phyloP scores from a whole-genome alignment of 2,797 vertebrate genomes.

The Artibeus lituratus region DNA sequence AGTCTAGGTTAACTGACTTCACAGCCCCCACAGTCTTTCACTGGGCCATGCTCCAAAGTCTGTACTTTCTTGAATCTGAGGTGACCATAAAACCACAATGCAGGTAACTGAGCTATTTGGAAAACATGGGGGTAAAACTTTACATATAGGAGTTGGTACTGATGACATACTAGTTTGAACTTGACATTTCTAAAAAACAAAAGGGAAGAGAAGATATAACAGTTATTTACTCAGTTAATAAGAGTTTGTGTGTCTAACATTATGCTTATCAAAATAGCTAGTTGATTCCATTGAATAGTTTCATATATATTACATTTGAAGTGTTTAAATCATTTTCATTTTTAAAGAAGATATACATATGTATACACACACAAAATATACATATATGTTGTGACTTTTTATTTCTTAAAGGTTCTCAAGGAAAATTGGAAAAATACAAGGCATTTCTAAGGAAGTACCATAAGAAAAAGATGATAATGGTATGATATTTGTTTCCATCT shows the following conservation, averaged over 20 bases:
- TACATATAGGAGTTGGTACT: background rate
- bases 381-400: background rate
- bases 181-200: conserved; percentile 7
- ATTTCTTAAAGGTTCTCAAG: conserved; percentile 42
- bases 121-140: background rate
- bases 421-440: conserved; percentile 32
- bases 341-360: background rate
- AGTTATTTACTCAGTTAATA: background rate
- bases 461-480: conserved; percentile 57
- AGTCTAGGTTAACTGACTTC: background rate
- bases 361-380: background rate
- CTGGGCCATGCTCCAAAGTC: background rate
- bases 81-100: background rate
- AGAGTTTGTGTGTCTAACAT: background rate
- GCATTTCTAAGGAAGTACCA: conserved; percentile 25
- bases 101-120: background rate
- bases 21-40: background rate
- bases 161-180: background rate
- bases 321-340: background rate
- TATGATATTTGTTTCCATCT: conserved; percentile 45
- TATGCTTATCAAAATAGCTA: conserved; percentile 19
- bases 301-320: conserved; percentile 38
- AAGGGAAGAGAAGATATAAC: background rate
- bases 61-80: background rate
- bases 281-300: background rate